Evolutionary conservation across 1,140 invertebrate species (phyloP), one percentile per base, ranked within the genome.

Genomic region (Glomeris maerens): DNA sequence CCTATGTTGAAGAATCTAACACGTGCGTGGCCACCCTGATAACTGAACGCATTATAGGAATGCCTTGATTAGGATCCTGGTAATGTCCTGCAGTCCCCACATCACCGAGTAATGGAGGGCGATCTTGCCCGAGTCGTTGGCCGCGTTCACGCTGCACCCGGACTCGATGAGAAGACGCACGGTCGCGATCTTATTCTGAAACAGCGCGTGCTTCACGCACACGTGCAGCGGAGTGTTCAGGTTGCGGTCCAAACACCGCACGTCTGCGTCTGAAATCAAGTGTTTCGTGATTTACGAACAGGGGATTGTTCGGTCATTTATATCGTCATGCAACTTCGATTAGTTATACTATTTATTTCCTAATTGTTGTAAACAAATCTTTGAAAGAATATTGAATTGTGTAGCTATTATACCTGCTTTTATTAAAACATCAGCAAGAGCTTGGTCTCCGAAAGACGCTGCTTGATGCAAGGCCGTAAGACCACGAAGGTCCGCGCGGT

Each of bases 401-500:
- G n/a, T n/a, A n/a, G n/a, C n/a, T n/a, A n/a, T n/a, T n/a, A n/a
- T n/a, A n/a, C n/a, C n/a, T n/a, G n/a, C n/a, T 10, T 21, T n/a
- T 22, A 53, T 52, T 31, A 53, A 22, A n/a, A 52, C 10, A 39
- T 52, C 26, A 31, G 27, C 36, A 21, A 53, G 41, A 2, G 46
- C 14, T n/a, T 25, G 25, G 20, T 49, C 10, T 13, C 52, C 52
- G 46, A 51, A 49, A 41, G 44, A 53, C n/a, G 52, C 50, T 10
- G 52, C 50, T 52, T 53, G 50, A 52, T 53, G 52, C 7, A 53
- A 36, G 22, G 52, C 48, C 13, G 52, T 53, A 40, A 47, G 52
- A n/a, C 50, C 52, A 52, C 42, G 52, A 13, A 25, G 28, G 31
- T 53, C 52, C 21, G 50, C 25, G 27, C 52, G 42, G 41, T 53